These are phyloP conservation scores for Saturnia pavonia DNA, from an alignment of 2,888 invertebrate genomes.

Conservation along the genomic window DNA sequence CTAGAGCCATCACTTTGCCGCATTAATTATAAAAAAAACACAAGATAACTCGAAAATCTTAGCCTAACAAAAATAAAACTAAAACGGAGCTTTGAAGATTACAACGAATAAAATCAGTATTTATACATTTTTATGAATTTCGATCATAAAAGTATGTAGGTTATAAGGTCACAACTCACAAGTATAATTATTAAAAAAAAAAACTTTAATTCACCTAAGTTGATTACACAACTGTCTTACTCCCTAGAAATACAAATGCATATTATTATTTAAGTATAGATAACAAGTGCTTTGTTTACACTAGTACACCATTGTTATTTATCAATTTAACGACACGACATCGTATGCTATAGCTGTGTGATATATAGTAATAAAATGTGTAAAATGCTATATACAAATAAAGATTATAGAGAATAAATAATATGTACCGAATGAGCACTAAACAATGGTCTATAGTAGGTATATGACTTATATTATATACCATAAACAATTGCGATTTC, in stretches of 20 bases:
- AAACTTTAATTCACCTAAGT: background rate
- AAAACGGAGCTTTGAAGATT: too few species aligned
- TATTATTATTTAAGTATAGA: background rate
- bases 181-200: background rate
- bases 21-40: too few species aligned
- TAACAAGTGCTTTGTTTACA: slow-evolving; percentile 1
- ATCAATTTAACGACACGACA: background rate
- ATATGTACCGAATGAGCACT: background rate
- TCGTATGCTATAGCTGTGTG: background rate
- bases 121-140: too few species aligned
- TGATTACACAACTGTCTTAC: background rate
- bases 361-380: background rate
- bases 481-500: background rate
- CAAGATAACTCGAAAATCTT: too few species aligned
- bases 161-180: background rate
- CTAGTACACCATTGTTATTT: slow-evolving; percentile 5
- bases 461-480: background rate
- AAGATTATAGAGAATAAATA: background rate
- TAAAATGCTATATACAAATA: background rate
- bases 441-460: background rate
- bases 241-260: background rate
- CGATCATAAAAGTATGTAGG: too few species aligned
- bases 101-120: too few species aligned
- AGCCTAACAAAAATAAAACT: too few species aligned
- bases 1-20: too few species aligned